phyloP scores from a whole-genome alignment of 2,888 invertebrate genomes.

The Polyommatus iphigenia region DNA sequence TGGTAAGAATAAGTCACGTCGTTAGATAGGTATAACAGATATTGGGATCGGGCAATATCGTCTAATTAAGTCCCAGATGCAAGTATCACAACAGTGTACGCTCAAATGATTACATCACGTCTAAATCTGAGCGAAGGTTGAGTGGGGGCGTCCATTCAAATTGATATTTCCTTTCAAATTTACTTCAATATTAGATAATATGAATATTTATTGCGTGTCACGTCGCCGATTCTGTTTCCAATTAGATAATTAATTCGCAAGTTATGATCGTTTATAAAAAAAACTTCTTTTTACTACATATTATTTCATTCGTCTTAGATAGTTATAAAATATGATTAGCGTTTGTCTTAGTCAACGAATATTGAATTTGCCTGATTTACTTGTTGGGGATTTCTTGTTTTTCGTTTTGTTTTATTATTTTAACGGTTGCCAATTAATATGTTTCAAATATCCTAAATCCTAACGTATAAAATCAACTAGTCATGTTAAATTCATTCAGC shows the following conservation, averaged over 20 bases:
- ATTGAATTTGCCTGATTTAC: not conserved
- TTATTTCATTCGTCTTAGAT: not conserved
- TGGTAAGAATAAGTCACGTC: too few species aligned
- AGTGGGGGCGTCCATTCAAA: conserved; percentile 73
- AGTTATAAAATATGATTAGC: not conserved
- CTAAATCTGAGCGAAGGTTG: conserved; percentile 73
- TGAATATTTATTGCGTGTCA: conserved; percentile 40
- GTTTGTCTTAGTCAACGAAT: not conserved
- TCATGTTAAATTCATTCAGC: not conserved
- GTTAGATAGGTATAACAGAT: not conserved
- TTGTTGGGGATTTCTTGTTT: too few species aligned
- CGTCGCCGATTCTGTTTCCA: conserved; percentile 40
- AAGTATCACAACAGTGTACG: conserved; percentile 54
- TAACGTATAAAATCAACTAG: not conserved
- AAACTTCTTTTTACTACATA: not conserved
- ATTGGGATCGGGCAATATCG: not conserved
- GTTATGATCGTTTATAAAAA: not conserved
- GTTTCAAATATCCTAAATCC: too few species aligned
- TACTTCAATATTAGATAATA: conserved; percentile 48
- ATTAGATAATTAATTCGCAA: conserved; percentile 40
- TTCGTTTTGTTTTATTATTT: too few species aligned
- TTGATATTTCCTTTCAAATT: conserved; percentile 75
- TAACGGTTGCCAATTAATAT: too few species aligned
- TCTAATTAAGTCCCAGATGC: conserved; percentile 31
- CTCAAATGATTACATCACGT: conserved; percentile 62